Base-by-base conservation (phyloP, 53 echinoderm and acorn worm genomes). In the Paracentrotus lividus region DNA sequence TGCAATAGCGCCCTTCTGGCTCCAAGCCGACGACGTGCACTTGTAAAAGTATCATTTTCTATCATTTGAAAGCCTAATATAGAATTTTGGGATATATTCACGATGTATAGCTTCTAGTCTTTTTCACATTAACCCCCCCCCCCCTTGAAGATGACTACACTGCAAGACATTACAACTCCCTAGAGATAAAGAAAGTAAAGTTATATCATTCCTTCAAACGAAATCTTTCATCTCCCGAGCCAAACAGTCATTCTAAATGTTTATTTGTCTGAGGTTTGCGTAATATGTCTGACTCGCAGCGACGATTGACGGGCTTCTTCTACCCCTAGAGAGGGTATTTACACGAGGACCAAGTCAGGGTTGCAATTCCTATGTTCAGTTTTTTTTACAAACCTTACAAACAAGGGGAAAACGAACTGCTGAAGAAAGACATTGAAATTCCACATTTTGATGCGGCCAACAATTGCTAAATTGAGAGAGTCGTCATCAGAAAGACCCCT, bases 211-310 rank as follows among this genome's bases (percentile, higher is more conserved):
- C 49, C 27, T n/a, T 12, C 8, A 81, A 81, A 81, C 8, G 47
- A 81, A 81, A 81, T 81, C 81, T 26, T 23, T 81, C 81, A 26
- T 81, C 81, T 26, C 9, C 47, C 26, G 47, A 81, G 13, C 81
- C 81, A 81, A 81, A 81, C 81, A 81, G 49, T 81, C 44, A 81
- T 81, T 47, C 44, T 45, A 81, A 81, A 81, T 86, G 86, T 86
- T 86, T 86, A 86, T 86, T 86, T 86, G 86, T 53, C 86, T 34
- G 86, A 57, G 86, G 56, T 56, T 55, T 86, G 86, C 86, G 86
- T 54, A 86, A 56, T 86, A 52, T 55, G 86, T 56, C 86, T 86
- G 86, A 86, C 86, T 54, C 27, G 86, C 21, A 21, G 86, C 40
- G 86, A 86, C 86, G 86, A 86, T 53, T 55, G 86, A 86, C 56